Conservation (phyloP, 2,797 vertebrate species). For the Manis pentadactyla region DNA sequence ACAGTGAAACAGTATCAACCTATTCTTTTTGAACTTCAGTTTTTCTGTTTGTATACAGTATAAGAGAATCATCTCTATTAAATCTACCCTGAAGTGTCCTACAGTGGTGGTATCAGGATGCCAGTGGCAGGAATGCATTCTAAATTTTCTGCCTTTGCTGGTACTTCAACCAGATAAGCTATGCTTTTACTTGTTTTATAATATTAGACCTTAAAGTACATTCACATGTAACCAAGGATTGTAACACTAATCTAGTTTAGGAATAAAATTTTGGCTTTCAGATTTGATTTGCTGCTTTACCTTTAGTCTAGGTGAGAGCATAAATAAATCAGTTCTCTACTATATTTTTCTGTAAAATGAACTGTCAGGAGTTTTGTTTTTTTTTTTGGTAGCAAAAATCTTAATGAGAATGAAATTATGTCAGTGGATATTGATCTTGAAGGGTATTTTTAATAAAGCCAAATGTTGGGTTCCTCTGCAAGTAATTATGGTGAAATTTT, state of each 20-base stretch:
- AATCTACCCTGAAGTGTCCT: neutral
- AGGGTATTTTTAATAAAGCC: constrained; percentile 22
- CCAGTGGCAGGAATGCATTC: neutral
- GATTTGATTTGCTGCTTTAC: neutral
- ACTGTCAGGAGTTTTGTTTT: neutral
- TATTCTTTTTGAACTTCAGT: neutral
- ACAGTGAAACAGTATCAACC: neutral
- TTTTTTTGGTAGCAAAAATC: neutral
- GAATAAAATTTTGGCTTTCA: neutral
- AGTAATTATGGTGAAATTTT: constrained; percentile 5
- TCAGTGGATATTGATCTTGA: neutral
- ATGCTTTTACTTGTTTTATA: constrained; percentile 5
- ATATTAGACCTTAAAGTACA: neutral
- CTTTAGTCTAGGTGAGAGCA: constrained; percentile 32
- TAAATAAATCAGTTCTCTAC: neutral
- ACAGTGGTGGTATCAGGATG: neutral
- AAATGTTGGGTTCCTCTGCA: neutral
- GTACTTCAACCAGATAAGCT: neutral
- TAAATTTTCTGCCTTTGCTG: neutral
- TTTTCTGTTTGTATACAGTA: neutral
- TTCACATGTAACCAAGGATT: neutral
- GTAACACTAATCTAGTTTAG: neutral
- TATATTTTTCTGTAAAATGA: constrained; percentile 24
- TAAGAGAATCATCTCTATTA: neutral
- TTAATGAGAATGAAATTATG: neutral